Base-by-base conservation (phyloP, 2,797 vertebrate genomes). In the Microcaecilia unicolor region DNA sequence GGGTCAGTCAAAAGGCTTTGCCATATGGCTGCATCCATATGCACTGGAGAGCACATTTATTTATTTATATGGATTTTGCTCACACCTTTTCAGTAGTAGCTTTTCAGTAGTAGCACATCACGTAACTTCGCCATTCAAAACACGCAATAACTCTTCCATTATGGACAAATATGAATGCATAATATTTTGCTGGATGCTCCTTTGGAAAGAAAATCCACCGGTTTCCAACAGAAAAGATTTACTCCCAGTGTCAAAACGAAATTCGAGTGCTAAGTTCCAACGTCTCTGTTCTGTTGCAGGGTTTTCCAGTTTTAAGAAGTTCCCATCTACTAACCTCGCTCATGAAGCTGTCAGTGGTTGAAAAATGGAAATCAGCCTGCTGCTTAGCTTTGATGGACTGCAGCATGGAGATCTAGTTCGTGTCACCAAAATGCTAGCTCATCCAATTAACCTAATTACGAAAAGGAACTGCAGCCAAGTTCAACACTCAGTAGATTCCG, bases 401-500 rank as follows among this genome's bases (percentile, higher is more conserved):
- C 28, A 18, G 37, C 11, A 29, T 8, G 17, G 32, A 67, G 41
- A 58, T 37, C 51, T 42, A 55, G 46, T 9, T 58, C 17, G 36
- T 51, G 55, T 31, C 60, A n/a, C n/a, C n/a, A 14, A 60, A 64
- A 58, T 4, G 37, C 44, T 50, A 44, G 29, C 34, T 62, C 56
- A 46, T 64, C 67, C 72, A 51, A 64, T 70, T 67, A 64, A 55
- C 50, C 58, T 65, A 71, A 74, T 69, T 32, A 58, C 60, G 25
- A 30, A 3, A 9, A 44, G 48, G 54, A 44, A n/a, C 44, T 51
- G 27, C 16, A 49, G 49, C 65, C 58, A 66, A 70, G 55, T 47
- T 51, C 64, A 54, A 51, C 45, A 20, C 48, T 63, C 17, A 31
- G 25, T 19, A 56, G 35, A 37, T 11, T n/a, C n/a, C 3, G 7